Evolutionary conservation across 1,140 invertebrate genomes (phyloP), one percentile per base, ranked within the genome.

Genomic region (Rhopalosiphum padi): DNA sequence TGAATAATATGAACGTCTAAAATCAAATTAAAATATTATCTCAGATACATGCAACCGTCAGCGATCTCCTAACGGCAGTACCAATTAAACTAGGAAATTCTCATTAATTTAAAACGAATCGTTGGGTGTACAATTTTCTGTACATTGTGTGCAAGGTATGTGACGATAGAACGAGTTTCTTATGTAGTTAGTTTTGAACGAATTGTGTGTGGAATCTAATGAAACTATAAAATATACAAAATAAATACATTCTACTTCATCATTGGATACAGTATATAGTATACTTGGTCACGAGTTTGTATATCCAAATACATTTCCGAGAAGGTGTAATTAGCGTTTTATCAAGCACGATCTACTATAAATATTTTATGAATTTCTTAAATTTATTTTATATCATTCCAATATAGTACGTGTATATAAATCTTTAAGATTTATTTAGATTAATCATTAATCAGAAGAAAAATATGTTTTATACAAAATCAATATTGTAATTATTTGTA

Each of bases 1-100:
- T 25, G 55, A 60, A 30, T 82, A 22, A 43, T 85, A 92, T 92
- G 43, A 55, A 93, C 35, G 2, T 35, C 48, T 6, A 37, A 82
- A 51, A 82, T 93, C n/a, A 86, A 93, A 93, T 86, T 93, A 93
- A 93, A 93, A 93, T 55, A 85, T 37, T 85, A 92, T 85, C 46
- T 55, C 37, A 21, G 48, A 15, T 85, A 83, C n/a, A 21, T 92
- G 82, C 86, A 53, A 83, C 55, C 82, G 91, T 93, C 82, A 55
- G 82, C 2, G 82, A 43, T 41, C 48, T 86, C 35, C 82, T 82
- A 30, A 51, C 51, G 37, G 91, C 51, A 55, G 48, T 60, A 83
- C 91, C 82, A 93, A 93, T 93, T 85, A 93, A 93, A 86, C 82
- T 86, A 86, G 48, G 30, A 86, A 93, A 93, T 53, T 83, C 48